Percentiles rank a stretch among this genome's conserved stretches.
Conservation (phyloP, 1,140 invertebrate genomes). For the Lepidotrigona ventralis region DNA sequence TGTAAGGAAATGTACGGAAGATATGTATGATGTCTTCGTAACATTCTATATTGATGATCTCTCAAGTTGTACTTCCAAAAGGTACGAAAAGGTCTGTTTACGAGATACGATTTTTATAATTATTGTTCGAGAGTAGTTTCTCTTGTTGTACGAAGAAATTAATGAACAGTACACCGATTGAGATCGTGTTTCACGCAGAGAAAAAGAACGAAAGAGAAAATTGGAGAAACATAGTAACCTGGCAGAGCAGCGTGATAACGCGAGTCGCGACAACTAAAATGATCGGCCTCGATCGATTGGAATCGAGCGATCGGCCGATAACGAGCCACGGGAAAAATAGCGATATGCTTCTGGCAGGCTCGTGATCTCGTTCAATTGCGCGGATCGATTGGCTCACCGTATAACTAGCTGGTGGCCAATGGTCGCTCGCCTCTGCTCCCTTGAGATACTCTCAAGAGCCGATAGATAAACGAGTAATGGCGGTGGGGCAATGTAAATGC, state of each 20-base stretch:
- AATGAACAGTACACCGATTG: no score
- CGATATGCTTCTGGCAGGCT: slow-evolving; percentile 14
- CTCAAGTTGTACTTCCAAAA: no score
- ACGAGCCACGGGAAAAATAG: slow-evolving; percentile 18
- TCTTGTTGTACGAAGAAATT: no score
- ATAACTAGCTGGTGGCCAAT: not conserved
- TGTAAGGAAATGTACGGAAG: no score
- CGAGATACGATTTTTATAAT: no score
- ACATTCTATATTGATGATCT: no score
- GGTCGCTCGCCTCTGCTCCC: slow-evolving; percentile 3
- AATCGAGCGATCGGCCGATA: slow-evolving; percentile 4
- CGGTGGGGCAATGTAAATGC: slow-evolving; percentile 28
- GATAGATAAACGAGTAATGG: slow-evolving; percentile 50
- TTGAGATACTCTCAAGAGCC: slow-evolving; percentile 34
- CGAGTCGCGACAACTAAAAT: not conserved
- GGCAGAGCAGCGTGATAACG: not conserved
- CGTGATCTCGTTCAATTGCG: slow-evolving; percentile 28
- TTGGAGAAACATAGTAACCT: no score
- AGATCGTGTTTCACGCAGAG: not conserved
- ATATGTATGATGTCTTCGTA: no score
- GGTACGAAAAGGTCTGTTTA: no score
- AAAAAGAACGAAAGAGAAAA: not conserved
- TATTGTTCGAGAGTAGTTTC: no score
- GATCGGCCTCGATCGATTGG: not conserved
- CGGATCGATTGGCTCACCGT: slow-evolving; percentile 8